Percentiles rank a stretch among this genome's conserved stretches.
Evolutionary conservation across 2,797 vertebrate species (phyloP).

Genomic region (Platalea minor): DNA sequence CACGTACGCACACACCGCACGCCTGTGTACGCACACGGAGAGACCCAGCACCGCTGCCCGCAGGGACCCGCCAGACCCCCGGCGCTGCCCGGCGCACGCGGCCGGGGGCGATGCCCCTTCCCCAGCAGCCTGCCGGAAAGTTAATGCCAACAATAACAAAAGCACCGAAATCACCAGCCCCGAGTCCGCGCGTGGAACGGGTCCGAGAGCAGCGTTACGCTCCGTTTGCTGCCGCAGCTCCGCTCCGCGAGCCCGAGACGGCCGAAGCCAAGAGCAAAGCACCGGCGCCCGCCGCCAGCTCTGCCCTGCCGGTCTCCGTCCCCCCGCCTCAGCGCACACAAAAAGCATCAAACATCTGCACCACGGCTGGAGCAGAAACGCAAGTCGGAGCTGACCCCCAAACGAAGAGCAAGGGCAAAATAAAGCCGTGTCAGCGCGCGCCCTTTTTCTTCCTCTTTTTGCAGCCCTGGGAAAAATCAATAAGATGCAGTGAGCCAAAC

Average conservation of each 20-base stretch:
- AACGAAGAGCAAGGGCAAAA: conserved; percentile 40
- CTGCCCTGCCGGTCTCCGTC: background rate
- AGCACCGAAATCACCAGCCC: background rate
- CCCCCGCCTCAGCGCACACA: background rate
- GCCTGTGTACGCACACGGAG: accelerated
- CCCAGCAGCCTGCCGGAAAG: background rate
- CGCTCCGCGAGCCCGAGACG: accelerated
- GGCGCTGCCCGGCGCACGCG: background rate
- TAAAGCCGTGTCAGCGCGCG: background rate
- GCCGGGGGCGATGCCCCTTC: background rate
- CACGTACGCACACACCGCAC: accelerated
- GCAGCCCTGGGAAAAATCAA: conserved; percentile 49
- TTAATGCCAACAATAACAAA: background rate
- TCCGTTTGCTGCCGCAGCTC: background rate
- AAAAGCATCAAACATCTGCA: background rate
- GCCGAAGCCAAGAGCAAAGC: background rate
- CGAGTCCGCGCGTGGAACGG: accelerated
- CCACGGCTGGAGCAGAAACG: background rate
- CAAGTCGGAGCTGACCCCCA: background rate
- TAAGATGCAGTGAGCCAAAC: conserved; percentile 50
- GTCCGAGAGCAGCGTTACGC: background rate
- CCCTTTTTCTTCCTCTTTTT: conserved; percentile 24
- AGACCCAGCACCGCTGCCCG: background rate
- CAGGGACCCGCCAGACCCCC: background rate
- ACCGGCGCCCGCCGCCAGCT: background rate